Conservation (phyloP, 2,888 invertebrate species). For the Schizotus pectinicornis region DNA sequence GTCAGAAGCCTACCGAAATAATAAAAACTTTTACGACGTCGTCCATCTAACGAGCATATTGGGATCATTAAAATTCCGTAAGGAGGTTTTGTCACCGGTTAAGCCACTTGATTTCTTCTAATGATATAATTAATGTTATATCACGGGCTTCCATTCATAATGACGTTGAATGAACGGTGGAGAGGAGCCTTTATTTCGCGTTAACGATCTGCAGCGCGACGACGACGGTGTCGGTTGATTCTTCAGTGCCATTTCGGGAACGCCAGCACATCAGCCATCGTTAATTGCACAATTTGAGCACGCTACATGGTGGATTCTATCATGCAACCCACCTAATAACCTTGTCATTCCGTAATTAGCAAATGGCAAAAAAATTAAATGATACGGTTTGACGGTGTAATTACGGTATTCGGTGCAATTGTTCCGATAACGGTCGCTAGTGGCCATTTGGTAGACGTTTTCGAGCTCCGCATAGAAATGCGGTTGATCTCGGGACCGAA, state of each 20-base stretch:
- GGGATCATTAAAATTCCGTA: too few relatives aligned
- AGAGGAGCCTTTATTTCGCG: conserved; percentile 14
- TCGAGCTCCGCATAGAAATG: too few relatives aligned
- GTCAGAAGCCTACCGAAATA: too few relatives aligned
- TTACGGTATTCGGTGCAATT: not conserved
- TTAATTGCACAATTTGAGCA: conserved; percentile 24
- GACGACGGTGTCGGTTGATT: not conserved
- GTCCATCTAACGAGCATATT: too few relatives aligned
- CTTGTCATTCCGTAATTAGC: conserved; percentile 22
- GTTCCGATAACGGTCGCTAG: not conserved
- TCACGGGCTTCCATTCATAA: conserved; percentile 6
- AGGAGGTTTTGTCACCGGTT: too few relatives aligned
- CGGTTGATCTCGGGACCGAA: too few relatives aligned
- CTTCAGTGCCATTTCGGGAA: conserved; percentile 14
- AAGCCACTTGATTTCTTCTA: not conserved
- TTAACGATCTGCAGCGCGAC: conserved; percentile 16
- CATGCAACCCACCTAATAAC: conserved; percentile 22
- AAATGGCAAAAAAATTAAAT: conserved; percentile 6
- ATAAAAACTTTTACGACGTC: too few relatives aligned
- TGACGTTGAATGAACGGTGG: not conserved
- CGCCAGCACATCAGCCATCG: conserved; percentile 8
- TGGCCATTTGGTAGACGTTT: too few relatives aligned
- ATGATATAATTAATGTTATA: conserved; percentile 14
- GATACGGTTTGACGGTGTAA: not conserved
- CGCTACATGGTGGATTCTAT: conserved; percentile 18